Evolutionary conservation across 2,113 vertebrate species (phyloP).

Genomic region (Chlorodrepanis virens): DNA sequence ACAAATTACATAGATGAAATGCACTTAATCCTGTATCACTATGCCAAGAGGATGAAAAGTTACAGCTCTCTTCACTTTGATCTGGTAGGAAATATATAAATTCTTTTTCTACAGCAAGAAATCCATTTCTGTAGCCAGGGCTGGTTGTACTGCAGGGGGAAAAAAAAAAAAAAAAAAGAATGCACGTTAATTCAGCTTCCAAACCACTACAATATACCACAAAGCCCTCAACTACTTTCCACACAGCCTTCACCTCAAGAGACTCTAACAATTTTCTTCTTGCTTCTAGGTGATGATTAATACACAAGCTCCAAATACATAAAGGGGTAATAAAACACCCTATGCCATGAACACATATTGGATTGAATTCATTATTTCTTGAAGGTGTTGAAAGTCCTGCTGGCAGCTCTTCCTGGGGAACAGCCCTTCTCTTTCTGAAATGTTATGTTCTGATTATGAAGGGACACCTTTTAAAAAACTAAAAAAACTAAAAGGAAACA

Average conservation of each 20-base stretch:
- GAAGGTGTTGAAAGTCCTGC: not conserved
- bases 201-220: slow-evolving; percentile 1
- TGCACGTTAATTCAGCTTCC: slow-evolving; percentile 21
- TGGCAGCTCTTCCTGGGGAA: not conserved
- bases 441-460: not conserved
- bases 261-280: slow-evolving; percentile 38
- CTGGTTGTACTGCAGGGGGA: not conserved
- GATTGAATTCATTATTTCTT: slow-evolving; percentile 27
- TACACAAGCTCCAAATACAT: slow-evolving; percentile 4
- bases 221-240: slow-evolving; percentile 10
- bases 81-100: slow-evolving; percentile 12
- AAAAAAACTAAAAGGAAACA: not conserved
- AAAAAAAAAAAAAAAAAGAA: not conserved
- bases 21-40: not conserved
- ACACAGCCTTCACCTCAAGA: slow-evolving; percentile 22
- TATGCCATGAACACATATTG: not conserved
- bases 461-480: not conserved
- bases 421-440: not conserved
- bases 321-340: slow-evolving; percentile 16
- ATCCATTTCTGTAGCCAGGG: not conserved
- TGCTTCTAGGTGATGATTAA: slow-evolving; percentile 51
- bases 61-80: not conserved
- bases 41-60: slow-evolving; percentile 25
- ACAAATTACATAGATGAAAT: not conserved
- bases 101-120: not conserved